Evolutionary conservation across 1,140 invertebrate species (phyloP).

Genomic region (Hylaeus anthracinus): DNA sequence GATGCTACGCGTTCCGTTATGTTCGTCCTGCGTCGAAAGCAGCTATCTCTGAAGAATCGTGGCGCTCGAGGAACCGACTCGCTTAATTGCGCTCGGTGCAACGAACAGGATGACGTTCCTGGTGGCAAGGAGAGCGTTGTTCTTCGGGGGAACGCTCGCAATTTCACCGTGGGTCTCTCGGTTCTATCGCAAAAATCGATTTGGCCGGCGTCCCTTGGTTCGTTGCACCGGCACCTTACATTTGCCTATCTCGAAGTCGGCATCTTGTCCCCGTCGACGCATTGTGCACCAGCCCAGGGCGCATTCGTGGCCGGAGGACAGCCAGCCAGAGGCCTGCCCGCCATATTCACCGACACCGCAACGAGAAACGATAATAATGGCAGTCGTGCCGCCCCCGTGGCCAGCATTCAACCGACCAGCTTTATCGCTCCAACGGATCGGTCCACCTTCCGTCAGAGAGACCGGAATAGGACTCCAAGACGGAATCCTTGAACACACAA

Average conservation of each 20-base stretch:
- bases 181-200: constrained; percentile 42
- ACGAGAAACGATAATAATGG: constrained; percentile 48
- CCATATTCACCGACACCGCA: constrained; percentile 40
- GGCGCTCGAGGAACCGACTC: background rate
- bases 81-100: background rate
- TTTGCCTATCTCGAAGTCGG: constrained; percentile 51
- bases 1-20: no score
- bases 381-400: constrained; percentile 40
- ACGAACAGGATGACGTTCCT: background rate
- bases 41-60: background rate
- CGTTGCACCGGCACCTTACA: constrained; percentile 48
- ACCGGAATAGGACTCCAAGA: constrained; percentile 5
- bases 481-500: constrained; percentile 2
- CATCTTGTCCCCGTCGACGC: constrained; percentile 45
- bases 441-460: constrained; percentile 40
- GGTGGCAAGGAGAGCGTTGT: background rate
- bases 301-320: constrained; percentile 40
- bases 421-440: constrained; percentile 33
- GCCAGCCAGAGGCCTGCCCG: constrained; percentile 19
- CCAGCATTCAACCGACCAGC: constrained; percentile 31
- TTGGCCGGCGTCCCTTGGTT: constrained; percentile 34
- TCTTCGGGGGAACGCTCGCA: background rate
- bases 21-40: no score
- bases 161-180: background rate
- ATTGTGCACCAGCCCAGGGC: constrained; percentile 43